A percentile compares a stretch with the other conserved stretches of the same genome.
phyloP scores from a whole-genome alignment of 2,113 vertebrate species.

The Danionella cerebrum region DNA sequence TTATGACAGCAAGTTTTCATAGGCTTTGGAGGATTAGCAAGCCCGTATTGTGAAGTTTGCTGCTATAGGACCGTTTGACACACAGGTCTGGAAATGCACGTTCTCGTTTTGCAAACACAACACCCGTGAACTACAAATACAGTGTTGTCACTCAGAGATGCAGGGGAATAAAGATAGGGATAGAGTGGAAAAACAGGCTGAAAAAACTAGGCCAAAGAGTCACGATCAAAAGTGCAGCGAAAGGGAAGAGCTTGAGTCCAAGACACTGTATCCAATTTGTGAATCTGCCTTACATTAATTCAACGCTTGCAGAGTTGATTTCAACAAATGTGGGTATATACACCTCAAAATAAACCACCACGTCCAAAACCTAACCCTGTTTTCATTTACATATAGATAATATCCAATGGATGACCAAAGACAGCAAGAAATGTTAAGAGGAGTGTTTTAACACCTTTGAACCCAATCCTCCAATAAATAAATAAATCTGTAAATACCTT shows the following conservation, averaged over 20 bases:
- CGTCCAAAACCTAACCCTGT: too few relatives aligned
- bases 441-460: too few relatives aligned
- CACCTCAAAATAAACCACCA: too few relatives aligned
- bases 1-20: constrained; percentile 42
- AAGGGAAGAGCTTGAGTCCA: too few relatives aligned
- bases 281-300: not conserved
- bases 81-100: constrained; percentile 18
- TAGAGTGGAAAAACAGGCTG: constrained; percentile 10
- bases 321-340: too few relatives aligned
- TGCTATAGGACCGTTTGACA: constrained; percentile 9
- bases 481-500: too few relatives aligned
- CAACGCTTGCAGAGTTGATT: too few relatives aligned
- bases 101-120: constrained; percentile 37
- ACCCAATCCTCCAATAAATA: too few relatives aligned
- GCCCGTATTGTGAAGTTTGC: constrained; percentile 46
- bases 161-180: not conserved
- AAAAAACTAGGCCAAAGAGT: not conserved
- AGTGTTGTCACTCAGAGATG: constrained; percentile 35
- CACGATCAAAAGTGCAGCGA: not conserved
- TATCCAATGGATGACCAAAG: too few relatives aligned
- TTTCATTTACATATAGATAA: too few relatives aligned
- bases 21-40: constrained; percentile 62
- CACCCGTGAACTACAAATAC: constrained; percentile 20
- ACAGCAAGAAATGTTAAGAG: too few relatives aligned
- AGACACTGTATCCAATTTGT: not conserved